Evolutionary conservation across 1,140 invertebrate species (phyloP).

Genomic region (Dreissena polymorpha): DNA sequence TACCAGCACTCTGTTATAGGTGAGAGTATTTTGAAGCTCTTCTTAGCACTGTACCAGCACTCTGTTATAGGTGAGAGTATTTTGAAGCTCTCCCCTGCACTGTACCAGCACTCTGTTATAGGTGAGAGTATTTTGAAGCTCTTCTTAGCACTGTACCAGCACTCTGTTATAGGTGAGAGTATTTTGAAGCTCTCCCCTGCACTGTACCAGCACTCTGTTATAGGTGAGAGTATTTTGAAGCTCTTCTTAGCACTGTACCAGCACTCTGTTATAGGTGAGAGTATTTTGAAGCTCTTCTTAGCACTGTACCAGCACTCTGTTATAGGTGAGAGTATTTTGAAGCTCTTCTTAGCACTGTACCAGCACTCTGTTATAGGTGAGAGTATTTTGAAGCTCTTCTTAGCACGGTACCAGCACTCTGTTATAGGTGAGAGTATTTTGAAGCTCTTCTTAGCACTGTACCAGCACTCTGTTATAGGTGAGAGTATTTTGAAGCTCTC

Average conservation of each 20-base stretch:
- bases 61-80: slow-evolving; percentile 29
- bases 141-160: slow-evolving; percentile 28
- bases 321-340: slow-evolving; percentile 30
- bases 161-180: slow-evolving; percentile 32
- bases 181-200: slow-evolving; percentile 36
- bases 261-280: slow-evolving; percentile 26
- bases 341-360: slow-evolving; percentile 38
- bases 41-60: slow-evolving; percentile 33
- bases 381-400: slow-evolving; percentile 25
- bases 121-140: slow-evolving; percentile 31
- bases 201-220: slow-evolving; percentile 31
- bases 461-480: slow-evolving; percentile 20
- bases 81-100: slow-evolving; percentile 34
- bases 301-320: slow-evolving; percentile 34
- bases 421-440: slow-evolving; percentile 33
- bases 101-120: slow-evolving; percentile 34
- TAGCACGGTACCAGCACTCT: slow-evolving; percentile 27
- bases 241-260: slow-evolving; percentile 38
- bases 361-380: slow-evolving; percentile 19
- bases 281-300: slow-evolving; percentile 22
- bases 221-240: slow-evolving; percentile 26
- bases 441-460: slow-evolving; percentile 37
- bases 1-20: slow-evolving; percentile 28
- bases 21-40: slow-evolving; percentile 26
- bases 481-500: slow-evolving; percentile 28